Percentiles rank a stretch among this genome's conserved stretches.
Evolutionary conservation across 2,113 vertebrate genomes (phyloP).

Genomic region (Xiphophorus couchianus): DNA sequence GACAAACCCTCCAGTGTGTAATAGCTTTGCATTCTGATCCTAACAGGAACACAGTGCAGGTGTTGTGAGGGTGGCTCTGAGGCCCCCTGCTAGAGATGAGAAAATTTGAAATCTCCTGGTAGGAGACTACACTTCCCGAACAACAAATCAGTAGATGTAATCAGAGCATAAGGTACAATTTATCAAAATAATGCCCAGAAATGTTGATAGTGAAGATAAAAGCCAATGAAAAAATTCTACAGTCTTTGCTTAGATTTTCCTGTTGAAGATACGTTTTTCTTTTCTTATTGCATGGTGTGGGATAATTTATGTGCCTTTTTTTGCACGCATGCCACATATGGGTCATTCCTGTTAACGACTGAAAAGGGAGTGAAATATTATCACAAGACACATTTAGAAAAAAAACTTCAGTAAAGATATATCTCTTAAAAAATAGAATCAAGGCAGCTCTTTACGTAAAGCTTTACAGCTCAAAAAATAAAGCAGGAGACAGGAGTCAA

Average conservation of each 20-base stretch:
- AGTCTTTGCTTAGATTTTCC: slow-evolving; percentile 17
- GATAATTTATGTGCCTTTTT: neutral
- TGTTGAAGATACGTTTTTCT: slow-evolving; percentile 13
- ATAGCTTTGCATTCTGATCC: slow-evolving; percentile 76
- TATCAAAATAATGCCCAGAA: slow-evolving; percentile 14
- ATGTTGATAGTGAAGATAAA: slow-evolving; percentile 25
- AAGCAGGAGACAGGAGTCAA: neutral
- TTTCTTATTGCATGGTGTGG: neutral
- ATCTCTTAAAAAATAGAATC: neutral
- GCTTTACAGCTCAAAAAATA: neutral
- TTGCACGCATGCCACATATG: neutral
- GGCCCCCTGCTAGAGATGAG: slow-evolving; percentile 45
- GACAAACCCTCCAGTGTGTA: slow-evolving; percentile 78
- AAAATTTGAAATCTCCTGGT: slow-evolving; percentile 61
- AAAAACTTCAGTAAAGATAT: neutral
- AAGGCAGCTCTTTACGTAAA: neutral
- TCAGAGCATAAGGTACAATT: slow-evolving; percentile 45
- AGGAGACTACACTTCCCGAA: slow-evolving; percentile 16
- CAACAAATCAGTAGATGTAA: slow-evolving; percentile 45
- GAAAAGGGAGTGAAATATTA: neutral
- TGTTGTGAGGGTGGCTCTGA: slow-evolving; percentile 53
- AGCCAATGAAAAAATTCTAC: slow-evolving; percentile 24
- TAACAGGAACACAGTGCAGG: slow-evolving; percentile 68
- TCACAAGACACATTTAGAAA: neutral
- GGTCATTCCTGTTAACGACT: neutral